A percentile compares a stretch with the other conserved stretches of the same genome.
Conservation (phyloP, 1,140 invertebrate species). For the Eufriesea mexicana region DNA sequence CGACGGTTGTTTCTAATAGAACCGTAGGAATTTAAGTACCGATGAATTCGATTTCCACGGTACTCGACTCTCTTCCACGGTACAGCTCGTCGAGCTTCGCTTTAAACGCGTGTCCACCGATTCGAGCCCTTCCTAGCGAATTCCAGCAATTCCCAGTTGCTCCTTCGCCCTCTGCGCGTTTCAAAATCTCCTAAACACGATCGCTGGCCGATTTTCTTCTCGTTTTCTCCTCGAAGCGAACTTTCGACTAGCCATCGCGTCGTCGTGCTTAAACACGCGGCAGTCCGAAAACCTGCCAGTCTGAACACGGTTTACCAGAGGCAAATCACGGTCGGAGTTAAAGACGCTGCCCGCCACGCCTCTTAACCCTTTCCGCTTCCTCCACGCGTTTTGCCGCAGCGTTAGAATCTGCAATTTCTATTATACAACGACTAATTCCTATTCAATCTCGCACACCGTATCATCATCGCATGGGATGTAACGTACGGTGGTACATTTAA, state of each 20-base stretch:
- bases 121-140: too few species aligned
- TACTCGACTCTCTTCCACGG: too few species aligned
- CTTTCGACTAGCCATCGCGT: too few species aligned
- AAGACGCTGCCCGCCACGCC: constrained; percentile 6
- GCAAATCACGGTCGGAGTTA: not conserved
- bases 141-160: too few species aligned
- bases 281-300: too few species aligned
- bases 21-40: not conserved
- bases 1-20: not conserved
- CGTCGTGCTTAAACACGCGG: too few species aligned
- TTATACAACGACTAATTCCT: constrained; percentile 8
- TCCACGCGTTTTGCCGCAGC: not conserved
- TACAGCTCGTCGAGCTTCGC: too few species aligned
- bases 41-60: not conserved
- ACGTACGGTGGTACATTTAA: constrained; percentile 9
- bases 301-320: not conserved
- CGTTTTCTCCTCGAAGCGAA: too few species aligned
- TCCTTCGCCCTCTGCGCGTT: too few species aligned
- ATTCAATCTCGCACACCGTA: not conserved
- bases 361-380: not conserved
- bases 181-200: too few species aligned
- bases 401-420: constrained; percentile 15
- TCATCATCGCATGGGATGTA: not conserved
- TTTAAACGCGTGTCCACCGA: too few species aligned
- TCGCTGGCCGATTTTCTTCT: too few species aligned